Conservation (phyloP, 2,113 vertebrate genomes). For the Panthera leo region DNA sequence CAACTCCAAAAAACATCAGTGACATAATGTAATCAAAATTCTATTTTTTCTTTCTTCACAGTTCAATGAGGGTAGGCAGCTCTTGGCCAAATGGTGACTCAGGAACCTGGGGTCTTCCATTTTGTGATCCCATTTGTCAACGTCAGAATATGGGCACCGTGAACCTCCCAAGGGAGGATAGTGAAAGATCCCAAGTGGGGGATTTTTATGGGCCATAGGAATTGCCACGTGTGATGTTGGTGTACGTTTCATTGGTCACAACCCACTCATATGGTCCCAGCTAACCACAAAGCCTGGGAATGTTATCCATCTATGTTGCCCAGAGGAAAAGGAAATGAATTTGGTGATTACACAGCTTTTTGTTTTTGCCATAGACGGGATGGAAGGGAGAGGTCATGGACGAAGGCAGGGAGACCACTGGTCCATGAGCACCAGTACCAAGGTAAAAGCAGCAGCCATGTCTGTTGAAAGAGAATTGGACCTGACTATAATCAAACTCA, state of each 20-base stretch:
- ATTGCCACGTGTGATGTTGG: accelerated
- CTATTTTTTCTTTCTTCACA: not conserved
- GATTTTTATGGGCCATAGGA: not conserved
- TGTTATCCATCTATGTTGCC: not conserved
- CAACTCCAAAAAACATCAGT: not conserved
- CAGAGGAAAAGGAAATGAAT: conserved; percentile 8
- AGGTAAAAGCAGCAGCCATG: not conserved
- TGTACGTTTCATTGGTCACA: not conserved
- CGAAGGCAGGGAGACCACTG: not conserved
- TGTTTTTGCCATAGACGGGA: not conserved
- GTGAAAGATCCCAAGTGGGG: not conserved
- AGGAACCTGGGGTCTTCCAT: not conserved
- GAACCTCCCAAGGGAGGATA: not conserved
- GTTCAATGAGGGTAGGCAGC: not conserved
- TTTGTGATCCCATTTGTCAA: not conserved
- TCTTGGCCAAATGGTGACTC: not conserved
- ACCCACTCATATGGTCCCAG: not conserved
- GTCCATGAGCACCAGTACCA: not conserved
- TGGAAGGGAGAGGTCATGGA: not conserved
- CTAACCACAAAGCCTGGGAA: not conserved
- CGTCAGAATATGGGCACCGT: not conserved
- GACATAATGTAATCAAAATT: not conserved
- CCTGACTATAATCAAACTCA: not conserved
- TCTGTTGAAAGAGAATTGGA: not conserved
- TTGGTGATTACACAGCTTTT: not conserved